These are phyloP conservation scores for Delphinus delphis DNA, from an alignment of 2,113 vertebrate genomes.

Conservation along the genomic window DNA sequence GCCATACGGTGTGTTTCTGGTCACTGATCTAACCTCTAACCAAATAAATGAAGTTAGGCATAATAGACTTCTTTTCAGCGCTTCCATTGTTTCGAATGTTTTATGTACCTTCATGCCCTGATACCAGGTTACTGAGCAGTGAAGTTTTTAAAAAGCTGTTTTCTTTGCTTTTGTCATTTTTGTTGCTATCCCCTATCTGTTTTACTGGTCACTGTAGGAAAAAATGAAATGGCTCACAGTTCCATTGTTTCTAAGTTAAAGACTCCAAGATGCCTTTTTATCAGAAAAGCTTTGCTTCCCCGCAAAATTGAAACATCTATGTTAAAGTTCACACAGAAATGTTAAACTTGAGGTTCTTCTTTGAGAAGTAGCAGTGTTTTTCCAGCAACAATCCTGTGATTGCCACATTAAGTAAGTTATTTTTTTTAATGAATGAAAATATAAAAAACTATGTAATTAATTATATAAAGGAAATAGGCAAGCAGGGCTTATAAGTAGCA, in stretches of 20 bases:
- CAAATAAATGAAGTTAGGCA: conserved; percentile 68
- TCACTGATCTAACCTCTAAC: conserved; percentile 83
- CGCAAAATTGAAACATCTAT: background rate
- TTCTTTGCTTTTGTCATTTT: conserved; percentile 76
- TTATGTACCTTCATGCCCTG: conserved; percentile 84
- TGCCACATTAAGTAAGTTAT: conserved; percentile 2
- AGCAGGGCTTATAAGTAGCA: background rate
- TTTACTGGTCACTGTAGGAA: conserved; percentile 73
- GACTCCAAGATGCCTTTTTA: background rate
- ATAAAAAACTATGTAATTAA: conserved; percentile 19
- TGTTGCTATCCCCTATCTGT: conserved; percentile 50
- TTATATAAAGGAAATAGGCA: conserved; percentile 43
- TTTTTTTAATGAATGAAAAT: conserved; percentile 42
- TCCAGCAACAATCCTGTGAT: background rate
- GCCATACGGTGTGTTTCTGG: conserved; percentile 68
- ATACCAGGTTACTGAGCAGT: conserved; percentile 66
- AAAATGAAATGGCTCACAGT: conserved; percentile 61
- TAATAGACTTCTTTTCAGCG: conserved; percentile 70
- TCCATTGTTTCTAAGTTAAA: conserved; percentile 70
- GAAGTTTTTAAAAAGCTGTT: background rate
- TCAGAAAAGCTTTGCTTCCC: conserved; percentile 76
- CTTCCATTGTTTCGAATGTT: conserved; percentile 81
- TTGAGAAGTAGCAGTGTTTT: conserved; percentile 45
- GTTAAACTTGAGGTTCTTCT: conserved; percentile 54
- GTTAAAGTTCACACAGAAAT: conserved; percentile 63